A percentile compares a stretch with the other conserved stretches of the same genome.
phyloP scores from a whole-genome alignment of 2,888 invertebrate genomes.

The Zelleria hepariella region DNA sequence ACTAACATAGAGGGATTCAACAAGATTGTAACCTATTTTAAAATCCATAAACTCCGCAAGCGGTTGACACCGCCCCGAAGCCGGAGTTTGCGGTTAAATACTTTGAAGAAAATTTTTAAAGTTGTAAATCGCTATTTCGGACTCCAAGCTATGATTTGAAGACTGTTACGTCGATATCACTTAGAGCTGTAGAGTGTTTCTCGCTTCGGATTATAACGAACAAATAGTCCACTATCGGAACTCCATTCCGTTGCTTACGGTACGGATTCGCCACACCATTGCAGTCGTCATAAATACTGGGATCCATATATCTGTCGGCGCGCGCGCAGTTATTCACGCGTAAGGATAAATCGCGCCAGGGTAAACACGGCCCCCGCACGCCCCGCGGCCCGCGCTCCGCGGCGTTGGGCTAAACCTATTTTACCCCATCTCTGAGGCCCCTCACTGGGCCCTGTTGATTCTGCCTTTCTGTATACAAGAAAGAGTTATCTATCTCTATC shows the following conservation, averaged over 20 bases:
- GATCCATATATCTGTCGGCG: constrained; percentile 64
- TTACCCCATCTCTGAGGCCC: too few relatives aligned
- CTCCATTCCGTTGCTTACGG: not conserved
- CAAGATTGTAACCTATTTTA: too few relatives aligned
- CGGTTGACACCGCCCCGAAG: too few relatives aligned
- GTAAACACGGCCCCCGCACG: constrained; percentile 37
- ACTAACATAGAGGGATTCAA: too few relatives aligned
- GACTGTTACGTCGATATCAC: too few relatives aligned
- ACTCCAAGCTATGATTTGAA: too few relatives aligned
- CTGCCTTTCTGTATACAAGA: not conserved
- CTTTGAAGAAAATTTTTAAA: too few relatives aligned
- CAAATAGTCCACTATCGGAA: not conserved
- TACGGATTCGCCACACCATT: constrained; percentile 25
- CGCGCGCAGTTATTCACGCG: constrained; percentile 47
- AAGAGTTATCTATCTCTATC: not conserved
- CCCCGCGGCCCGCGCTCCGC: constrained; percentile 15
- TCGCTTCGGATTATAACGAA: not conserved
- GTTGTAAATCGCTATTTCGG: too few relatives aligned
- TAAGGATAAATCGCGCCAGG: constrained; percentile 50
- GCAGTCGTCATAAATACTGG: constrained; percentile 54
- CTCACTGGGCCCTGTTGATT: not conserved
- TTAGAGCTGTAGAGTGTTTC: not conserved
- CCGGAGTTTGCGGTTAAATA: too few relatives aligned
- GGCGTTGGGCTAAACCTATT: too few relatives aligned
- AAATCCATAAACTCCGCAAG: too few relatives aligned